phyloP scores from a whole-genome alignment of 2,113 vertebrate species.

The Ochotona princeps region DNA sequence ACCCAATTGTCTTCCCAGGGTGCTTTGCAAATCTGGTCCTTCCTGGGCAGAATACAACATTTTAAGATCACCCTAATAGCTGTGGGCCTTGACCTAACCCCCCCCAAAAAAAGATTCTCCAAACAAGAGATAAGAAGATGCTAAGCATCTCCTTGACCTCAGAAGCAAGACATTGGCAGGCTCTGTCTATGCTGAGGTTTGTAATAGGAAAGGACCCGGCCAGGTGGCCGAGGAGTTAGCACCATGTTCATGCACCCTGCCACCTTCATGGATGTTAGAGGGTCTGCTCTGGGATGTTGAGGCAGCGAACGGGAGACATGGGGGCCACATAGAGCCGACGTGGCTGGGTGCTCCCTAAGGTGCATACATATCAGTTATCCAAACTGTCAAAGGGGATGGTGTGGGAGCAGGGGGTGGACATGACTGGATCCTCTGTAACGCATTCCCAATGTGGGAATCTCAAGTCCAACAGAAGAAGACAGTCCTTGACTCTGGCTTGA shows the following conservation, averaged over 20 bases:
- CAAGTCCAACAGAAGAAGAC: neutral
- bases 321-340: fast-evolving
- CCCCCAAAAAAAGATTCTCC: conserved; percentile 36
- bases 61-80: neutral
- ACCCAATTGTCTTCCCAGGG: neutral
- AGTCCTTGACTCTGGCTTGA: neutral
- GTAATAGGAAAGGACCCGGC: neutral
- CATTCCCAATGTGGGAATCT: neutral
- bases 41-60: neutral
- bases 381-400: neutral
- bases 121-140: neutral
- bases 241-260: fast-evolving
- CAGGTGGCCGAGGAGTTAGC: neutral
- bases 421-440: neutral
- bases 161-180: neutral
- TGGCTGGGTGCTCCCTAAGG: fast-evolving
- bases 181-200: neutral
- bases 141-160: neutral
- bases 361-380: neutral
- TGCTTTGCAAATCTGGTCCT: neutral
- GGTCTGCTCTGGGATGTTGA: neutral
- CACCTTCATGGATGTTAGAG: neutral
- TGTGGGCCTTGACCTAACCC: neutral
- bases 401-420: too few relatives aligned
- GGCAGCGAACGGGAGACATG: too few relatives aligned